Base-by-base conservation (phyloP, 2,888 invertebrate genomes). In the Zhuqinia jingwanae region DNA sequence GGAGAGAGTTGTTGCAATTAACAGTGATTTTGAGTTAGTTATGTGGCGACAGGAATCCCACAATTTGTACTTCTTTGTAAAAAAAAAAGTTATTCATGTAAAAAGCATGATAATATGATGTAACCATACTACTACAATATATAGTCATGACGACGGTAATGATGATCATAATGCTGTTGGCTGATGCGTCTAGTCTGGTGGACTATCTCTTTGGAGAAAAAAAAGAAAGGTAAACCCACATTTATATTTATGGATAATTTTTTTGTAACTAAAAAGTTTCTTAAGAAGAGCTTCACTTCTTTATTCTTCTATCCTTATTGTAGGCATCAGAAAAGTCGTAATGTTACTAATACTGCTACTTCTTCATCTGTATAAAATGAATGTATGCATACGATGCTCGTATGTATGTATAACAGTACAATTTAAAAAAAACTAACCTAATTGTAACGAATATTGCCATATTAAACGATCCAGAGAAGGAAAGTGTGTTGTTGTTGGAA, bases 1-100 rank as follows among this genome's bases (percentile, higher is more conserved):
- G 25, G 78, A 50, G 84, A 84, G 78, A 77, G 84, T 83, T 83
- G 84, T 78, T 84, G 84, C 84, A 84, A 84, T 84, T 84, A 84
- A 84, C 84, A 78, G 50, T 56, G 84, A 78, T 78, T 84, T 84
- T 78, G 70, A 70, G 84, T 84, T 78, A 84, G 84, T 84, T 84
- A 84, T 84, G 84, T 77, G 84, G 84, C 84, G 84, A 84, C 84
- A 84, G 84, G 50, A 78, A 42, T 47, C 60, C 25, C 78, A 78
- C 56, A 63, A 78, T 60, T 78, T 78, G 30, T 22, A 42, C 78
- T 56, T 63, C 25, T 63, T 63, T 78, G 47, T 60, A 45, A 25
- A 78, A 78, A n/a, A n/a, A 78, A 63, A 63, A 58, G 10, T 58
- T 58, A 58, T 77, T 56, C 58, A 77, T 42, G 58, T 36, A 36